Evolutionary conservation across 2,113 vertebrate species (phyloP).

Genomic region (Eclectus roratus): DNA sequence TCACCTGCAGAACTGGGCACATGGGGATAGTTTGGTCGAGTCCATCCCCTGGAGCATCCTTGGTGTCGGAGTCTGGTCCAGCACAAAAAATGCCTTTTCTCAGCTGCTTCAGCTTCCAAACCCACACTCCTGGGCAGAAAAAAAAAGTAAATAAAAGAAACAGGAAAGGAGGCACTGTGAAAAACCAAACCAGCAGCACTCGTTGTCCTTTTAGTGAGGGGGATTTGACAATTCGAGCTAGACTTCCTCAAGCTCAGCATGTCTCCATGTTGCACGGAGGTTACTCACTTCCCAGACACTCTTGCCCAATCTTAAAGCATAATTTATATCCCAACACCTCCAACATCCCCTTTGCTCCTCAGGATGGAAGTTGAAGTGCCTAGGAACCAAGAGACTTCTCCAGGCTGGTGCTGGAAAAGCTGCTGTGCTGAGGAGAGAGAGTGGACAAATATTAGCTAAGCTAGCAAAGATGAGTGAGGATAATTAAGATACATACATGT

Average conservation of each 20-base stretch:
- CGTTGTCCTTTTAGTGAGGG: fast-evolving
- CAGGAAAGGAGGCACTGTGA: background rate
- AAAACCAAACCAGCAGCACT: background rate
- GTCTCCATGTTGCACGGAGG: background rate
- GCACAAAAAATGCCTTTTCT: slow-evolving; percentile 73
- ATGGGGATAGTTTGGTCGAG: slow-evolving; percentile 48
- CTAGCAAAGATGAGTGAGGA: background rate
- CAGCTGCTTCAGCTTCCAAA: slow-evolving; percentile 61
- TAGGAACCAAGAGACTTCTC: background rate
- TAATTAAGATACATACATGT: background rate
- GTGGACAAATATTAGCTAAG: background rate
- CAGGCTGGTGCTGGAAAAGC: background rate
- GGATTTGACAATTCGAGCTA: background rate
- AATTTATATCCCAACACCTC: background rate
- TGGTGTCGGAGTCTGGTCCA: slow-evolving; percentile 68
- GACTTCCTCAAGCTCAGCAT: background rate
- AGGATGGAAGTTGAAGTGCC: background rate
- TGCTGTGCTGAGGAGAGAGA: background rate
- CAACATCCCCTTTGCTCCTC: background rate
- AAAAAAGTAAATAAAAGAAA: background rate
- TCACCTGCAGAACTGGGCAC: slow-evolving; percentile 65
- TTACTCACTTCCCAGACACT: background rate
- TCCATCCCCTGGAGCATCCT: slow-evolving; percentile 48
- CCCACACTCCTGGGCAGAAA: slow-evolving; percentile 52
- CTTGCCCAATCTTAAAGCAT: background rate